Base-by-base conservation (phyloP, 2,797 vertebrate genomes). In the Oreochromis grahami region DNA sequence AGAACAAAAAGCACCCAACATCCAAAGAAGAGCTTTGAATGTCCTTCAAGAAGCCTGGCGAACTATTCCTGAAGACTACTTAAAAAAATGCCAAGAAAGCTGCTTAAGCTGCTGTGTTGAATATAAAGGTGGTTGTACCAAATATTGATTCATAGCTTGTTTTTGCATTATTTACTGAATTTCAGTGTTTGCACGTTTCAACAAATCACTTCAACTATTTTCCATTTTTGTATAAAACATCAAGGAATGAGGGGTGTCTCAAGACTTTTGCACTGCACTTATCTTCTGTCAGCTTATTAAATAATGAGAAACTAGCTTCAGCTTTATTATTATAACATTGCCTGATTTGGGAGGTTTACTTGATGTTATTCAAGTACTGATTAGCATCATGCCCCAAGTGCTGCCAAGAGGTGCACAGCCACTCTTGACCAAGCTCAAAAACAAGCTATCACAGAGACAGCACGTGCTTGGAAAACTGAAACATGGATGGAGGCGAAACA, bases 401-500 rank as follows among this genome's bases (percentile, higher is more conserved):
- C 79, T 8, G 45, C 45, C 48, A 11, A 8, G n/a, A 76, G n/a
- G 50, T 15, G 38, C 74, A 76, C 50, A 32, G 29, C 15, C 51
- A 5, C 72, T 81, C 65, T 29, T 76, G 68, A 81, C 21, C 21
- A 50, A 79, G 74, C 55, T 81, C 50, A 80, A 84, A 79, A 79
- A 76, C 72, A 83, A 78, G 48, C 76, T 21, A 76, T 52, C 14
- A 2, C 53, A 29, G 76, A 88, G 79, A 88, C 80, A 86, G 84
- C 88, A 88, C 19, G 76, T 90, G 82, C 87, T 84, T 86, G 83
- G 79, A 78, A 82, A 81, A 77, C 53, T 86, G 50, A 82, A 88
- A 86, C 65, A 78, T 77, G 48, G 81, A 77, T 77, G 6, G 58
- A 91, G 76, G 83, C 88, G 89, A 92, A 95, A 95, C 91, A 93